Evolutionary conservation across 1,140 invertebrate species (phyloP).

Genomic region (Pissodes strobi): DNA sequence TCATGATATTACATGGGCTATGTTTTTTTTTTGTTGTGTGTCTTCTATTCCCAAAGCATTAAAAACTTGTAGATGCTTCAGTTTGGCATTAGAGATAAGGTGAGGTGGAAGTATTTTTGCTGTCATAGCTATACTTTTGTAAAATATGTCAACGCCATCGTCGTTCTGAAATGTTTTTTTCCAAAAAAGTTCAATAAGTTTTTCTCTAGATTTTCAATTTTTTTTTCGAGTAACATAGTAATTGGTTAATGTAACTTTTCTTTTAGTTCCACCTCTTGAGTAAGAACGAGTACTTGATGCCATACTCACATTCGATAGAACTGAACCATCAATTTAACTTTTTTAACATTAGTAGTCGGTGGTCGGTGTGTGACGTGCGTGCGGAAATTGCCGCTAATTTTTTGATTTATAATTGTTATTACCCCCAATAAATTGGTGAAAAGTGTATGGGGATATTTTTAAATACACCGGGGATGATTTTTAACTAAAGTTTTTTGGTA

Average conservation of each 20-base stretch:
- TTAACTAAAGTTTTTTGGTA: too few relatives aligned
- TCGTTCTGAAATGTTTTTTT: not conserved
- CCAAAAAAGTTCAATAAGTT: not conserved
- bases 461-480: too few relatives aligned
- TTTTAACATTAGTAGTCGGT: too few relatives aligned
- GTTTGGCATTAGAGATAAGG: conserved; percentile 1
- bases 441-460: too few relatives aligned
- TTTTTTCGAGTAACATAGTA: not conserved
- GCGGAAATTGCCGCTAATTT: too few relatives aligned
- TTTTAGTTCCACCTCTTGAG: not conserved
- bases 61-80: not conserved
- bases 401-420: too few relatives aligned
- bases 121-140: conserved; percentile 6
- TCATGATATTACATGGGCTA: too few relatives aligned
- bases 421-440: too few relatives aligned
- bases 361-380: too few relatives aligned
- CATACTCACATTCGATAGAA: conserved; percentile 1
- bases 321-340: not conserved
- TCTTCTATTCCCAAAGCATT: not conserved
- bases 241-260: not conserved
- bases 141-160: conserved; percentile 8
- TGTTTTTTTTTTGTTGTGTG: conserved; percentile 12
- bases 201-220: not conserved
- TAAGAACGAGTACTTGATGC: conserved; percentile 4
- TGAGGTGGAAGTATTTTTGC: not conserved